Base-by-base conservation (phyloP, 64 coral and sea anemone species). In the Stichodactyla mertensii region DNA sequence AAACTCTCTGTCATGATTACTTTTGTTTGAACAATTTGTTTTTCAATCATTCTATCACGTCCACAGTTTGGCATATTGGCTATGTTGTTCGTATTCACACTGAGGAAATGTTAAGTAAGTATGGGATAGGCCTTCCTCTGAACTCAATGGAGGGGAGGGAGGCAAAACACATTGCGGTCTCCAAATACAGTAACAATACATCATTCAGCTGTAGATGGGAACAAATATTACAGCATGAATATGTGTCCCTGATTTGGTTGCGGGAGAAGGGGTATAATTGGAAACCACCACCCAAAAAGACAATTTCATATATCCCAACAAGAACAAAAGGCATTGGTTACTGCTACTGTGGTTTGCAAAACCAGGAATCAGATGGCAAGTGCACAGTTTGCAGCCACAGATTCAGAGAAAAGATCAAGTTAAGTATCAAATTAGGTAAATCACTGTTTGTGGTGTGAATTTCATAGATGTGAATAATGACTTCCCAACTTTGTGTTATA, bases 21-120 rank as follows among this genome's bases (percentile, higher is more conserved):
- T 94, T 89, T 62, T 55, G 10, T 4, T 26, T 69, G 4, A 80
- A 77, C 84, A 57, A 55, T 10, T 13, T 86, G 19, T 93, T 83
- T 58, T 77, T 93, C 52, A 15, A 51, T 79, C 7, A 79, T 79
- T 45, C 77, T n/a, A 61, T 87, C 1, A 93, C 88, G 26, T 88
- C 88, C 6, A 86, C 77, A 79, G 60, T 89, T 10, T 93, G 92
- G 88, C 77, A 87, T 16, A 83, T 88, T 70, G 91, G 91, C 31
- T 59, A 92, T 78, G 27, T 92, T 16, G 87, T 92, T 7, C 91
- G 82, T 8, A 27, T 55, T 55, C 86, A 92, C 70, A 88, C 86
- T 60, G 51, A 56, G 24, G 61, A 89, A 9, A 71, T 89, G 88
- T 15, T 83, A 55, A 67, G 26, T 71, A 71, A 79, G 53, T 89